Evolutionary conservation across 1,140 invertebrate species (phyloP), one percentile per base, ranked within the genome.

Genomic region (Agrilus planipennis): DNA sequence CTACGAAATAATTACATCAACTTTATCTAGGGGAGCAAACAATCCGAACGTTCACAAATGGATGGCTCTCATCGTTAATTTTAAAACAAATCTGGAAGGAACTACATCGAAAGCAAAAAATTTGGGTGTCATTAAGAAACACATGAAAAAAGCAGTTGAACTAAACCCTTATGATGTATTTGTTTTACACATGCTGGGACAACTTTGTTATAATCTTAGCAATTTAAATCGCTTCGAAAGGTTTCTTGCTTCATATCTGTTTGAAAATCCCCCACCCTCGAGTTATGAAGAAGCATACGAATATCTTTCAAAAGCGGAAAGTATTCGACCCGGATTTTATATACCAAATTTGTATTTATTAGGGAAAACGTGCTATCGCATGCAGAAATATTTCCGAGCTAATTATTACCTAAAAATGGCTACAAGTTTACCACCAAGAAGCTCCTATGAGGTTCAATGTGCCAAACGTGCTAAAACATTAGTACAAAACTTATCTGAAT

Each of bases 151-250:
- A 65, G 81, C 86, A 10, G 64, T 75, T 12, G 76, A 83, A 58
- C 52, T 89, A n/a, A 86, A 89, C 65, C 82, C 84, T 22, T 73
- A 70, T 39, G 86, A 91, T 70, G 75, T 84, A 10, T 83, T 81
- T 12, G 75, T 72, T 9, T 64, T 79, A 16, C 76, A 88, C 54
- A 79, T 87, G 64, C 52, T 89, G 12, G 86, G 85, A n/a, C 73
- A 66, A 57, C 69, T 79, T 79, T 82, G 78, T 54, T 86, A 71
- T 56, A 63, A 74, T 36, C 71, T 85, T 47, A 71, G 80, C 28
- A 74, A 77, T 50, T 61, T 86, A 48, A 65, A 76, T 4, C 84
- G 80, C 79, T 78, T 81, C 62, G 79, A 88, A 57, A 67, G 79
- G 42, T 79, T 83, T 65, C 75, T 89, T 44, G 84, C 82, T 5